phyloP scores from a whole-genome alignment of 2,797 vertebrate species.

The Austrolebias charrua region DNA sequence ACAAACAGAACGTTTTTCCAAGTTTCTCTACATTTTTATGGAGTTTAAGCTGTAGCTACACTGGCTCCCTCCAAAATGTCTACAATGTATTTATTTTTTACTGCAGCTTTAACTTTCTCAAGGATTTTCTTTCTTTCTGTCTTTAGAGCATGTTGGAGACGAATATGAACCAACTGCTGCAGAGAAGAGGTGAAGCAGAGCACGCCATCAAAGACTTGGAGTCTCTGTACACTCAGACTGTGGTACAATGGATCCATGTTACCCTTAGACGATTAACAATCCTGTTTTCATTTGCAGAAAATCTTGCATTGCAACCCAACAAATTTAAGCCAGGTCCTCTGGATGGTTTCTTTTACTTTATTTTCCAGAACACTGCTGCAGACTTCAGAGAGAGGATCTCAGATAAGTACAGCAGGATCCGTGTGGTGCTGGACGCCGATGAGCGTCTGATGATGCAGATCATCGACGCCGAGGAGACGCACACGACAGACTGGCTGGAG shows the following conservation, averaged over 20 bases:
- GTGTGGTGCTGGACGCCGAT: slow-evolving; percentile 72
- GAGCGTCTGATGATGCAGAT: slow-evolving; percentile 80
- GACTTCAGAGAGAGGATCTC: slow-evolving; percentile 70
- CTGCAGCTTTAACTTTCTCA: too few species aligned
- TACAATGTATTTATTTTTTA: too few species aligned
- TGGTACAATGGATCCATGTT: slow-evolving; percentile 56
- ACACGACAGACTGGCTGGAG: slow-evolving; percentile 72
- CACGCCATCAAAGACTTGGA: slow-evolving; percentile 70
- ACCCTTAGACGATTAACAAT: neutral
- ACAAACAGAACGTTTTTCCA: too few species aligned
- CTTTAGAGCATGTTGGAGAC: slow-evolving; percentile 67
- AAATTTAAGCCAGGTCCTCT: too few species aligned
- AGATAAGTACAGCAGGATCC: slow-evolving; percentile 77
- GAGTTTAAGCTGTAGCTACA: too few species aligned
- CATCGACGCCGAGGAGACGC: slow-evolving; percentile 73
- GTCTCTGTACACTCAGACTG: slow-evolving; percentile 67
- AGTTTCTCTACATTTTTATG: too few species aligned
- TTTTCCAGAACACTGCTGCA: slow-evolving; percentile 63
- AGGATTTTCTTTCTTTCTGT: slow-evolving; percentile 37
- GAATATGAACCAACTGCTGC: slow-evolving; percentile 62
- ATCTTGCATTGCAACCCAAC: neutral
- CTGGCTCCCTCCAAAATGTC: too few species aligned
- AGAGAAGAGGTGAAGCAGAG: slow-evolving; percentile 69
- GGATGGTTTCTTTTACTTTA: neutral
- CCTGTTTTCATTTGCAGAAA: neutral